Base-by-base conservation (phyloP, 2,888 invertebrate genomes). In the Diaperis boleti region DNA sequence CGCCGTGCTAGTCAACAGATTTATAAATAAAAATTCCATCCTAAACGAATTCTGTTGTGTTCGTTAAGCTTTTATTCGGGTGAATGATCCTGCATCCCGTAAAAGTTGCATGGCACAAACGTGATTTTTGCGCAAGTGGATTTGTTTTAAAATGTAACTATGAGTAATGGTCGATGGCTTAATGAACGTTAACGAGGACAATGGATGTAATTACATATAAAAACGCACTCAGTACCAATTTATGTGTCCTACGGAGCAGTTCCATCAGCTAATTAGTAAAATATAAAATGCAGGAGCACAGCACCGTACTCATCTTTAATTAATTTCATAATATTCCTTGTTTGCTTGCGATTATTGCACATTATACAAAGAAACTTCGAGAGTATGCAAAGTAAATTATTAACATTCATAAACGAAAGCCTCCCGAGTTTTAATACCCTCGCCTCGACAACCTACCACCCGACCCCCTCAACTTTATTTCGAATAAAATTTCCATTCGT, bases 351-450 rank as follows among this genome's bases (percentile, higher is more conserved):
- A 78, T 78, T 78, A 79, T 77, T 76, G 76, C 73, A 75, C 74
- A 77, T 78, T 77, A 76, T 76, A 76, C 77, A 76, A 76, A 76
- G 75, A 75, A 76, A 74, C 72, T 74, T 70, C 52, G 69, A 71
- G 70, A 75, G 72, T 79, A 80, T 81, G 80, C 79, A 81, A 80
- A 81, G 79, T 80, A 80, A 80, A 81, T 81, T 80, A 81, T 81
- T 80, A 81, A 78, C 80, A 81, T 81, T 81, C 80, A 79, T 80
- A 80, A 81, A 79, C 78, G 78, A 78, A 78, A 78, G 75, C 77
- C 76, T 75, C 67, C 69, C 73, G 75, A 78, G 75, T 78, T 81
- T 80, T 79, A 79, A 80, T 78, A 76, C 77, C 71, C 45, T 69
- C 68, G 41, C 47, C 13, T 10, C 42, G 13, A 5, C 39, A 7